These are phyloP conservation scores for Plutomurus gul DNA, from an alignment of 1,140 invertebrate genomes.

Conservation along the genomic window DNA sequence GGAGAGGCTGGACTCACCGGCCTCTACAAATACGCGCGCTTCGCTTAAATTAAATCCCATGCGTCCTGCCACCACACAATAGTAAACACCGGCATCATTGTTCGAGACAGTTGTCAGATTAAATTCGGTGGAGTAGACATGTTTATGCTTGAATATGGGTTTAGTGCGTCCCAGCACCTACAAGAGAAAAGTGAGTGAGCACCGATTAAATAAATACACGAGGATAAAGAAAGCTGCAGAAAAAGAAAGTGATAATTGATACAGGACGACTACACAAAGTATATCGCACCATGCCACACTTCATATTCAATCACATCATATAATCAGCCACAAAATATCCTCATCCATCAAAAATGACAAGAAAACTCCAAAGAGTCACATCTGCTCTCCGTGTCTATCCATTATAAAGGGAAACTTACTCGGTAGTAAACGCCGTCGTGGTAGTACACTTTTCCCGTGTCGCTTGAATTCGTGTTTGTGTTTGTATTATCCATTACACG, in stretches of 20 bases:
- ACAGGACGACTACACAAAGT: neutral
- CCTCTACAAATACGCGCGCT: conserved; percentile 28
- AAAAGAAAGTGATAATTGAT: neutral
- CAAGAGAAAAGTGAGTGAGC: too few relatives aligned
- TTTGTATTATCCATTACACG: neutral
- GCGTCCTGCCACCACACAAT: conserved; percentile 38
- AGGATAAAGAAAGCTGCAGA: neutral
- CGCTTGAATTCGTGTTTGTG: conserved; percentile 6
- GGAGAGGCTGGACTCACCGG: neutral
- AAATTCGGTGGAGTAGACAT: conserved; percentile 40
- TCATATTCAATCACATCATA: conserved; percentile 2
- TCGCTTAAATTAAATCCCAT: conserved; percentile 36
- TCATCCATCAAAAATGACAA: conserved; percentile 1
- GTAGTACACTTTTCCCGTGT: neutral
- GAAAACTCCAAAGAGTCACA: neutral
- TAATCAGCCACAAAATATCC: neutral
- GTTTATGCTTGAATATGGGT: neutral
- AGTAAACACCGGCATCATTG: conserved; percentile 41
- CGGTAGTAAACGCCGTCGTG: conserved; percentile 38
- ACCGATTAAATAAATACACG: too few relatives aligned
- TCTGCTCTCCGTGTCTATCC: neutral
- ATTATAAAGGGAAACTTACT: conserved; percentile 38
- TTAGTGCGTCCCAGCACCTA: conserved; percentile 42
- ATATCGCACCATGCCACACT: neutral
- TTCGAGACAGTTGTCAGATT: conserved; percentile 42